Conservation (phyloP, 2,888 invertebrate genomes). For the Seira ritae region DNA sequence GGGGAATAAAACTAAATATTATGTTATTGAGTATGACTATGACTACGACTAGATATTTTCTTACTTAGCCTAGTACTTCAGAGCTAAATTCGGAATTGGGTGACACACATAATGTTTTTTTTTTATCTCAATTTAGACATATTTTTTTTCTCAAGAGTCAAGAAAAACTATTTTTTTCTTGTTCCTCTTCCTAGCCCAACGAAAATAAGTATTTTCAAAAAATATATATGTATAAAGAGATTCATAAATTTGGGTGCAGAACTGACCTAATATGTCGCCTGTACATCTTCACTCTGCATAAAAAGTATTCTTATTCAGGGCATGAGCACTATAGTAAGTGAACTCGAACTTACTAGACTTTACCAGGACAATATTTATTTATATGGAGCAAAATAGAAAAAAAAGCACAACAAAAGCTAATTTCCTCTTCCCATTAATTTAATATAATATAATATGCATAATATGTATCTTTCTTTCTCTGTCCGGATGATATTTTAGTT, state of each 20-base stretch:
- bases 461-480: too few relatives aligned
- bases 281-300: too few relatives aligned
- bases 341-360: too few relatives aligned
- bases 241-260: conserved; percentile 21
- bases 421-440: neutral
- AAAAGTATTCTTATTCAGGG: too few relatives aligned
- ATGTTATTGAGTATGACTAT: conserved; percentile 7
- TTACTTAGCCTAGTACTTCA: too few relatives aligned
- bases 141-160: neutral
- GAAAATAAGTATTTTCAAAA: neutral
- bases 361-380: too few relatives aligned
- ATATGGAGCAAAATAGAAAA: too few relatives aligned
- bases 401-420: too few relatives aligned
- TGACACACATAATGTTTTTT: conserved; percentile 63
- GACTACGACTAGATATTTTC: too few relatives aligned
- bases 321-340: too few relatives aligned
- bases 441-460: neutral
- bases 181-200: conserved; percentile 30
- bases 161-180: conserved; percentile 3
- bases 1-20: neutral
- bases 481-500: neutral
- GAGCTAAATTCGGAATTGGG: conserved; percentile 55
- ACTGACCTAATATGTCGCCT: conserved; percentile 58
- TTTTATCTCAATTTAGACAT: conserved; percentile 51
- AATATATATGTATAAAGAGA: neutral